Percentiles rank a stretch among this genome's conserved stretches.
Conservation (phyloP, 1,140 invertebrate genomes). For the Spodoptera frugiperda region DNA sequence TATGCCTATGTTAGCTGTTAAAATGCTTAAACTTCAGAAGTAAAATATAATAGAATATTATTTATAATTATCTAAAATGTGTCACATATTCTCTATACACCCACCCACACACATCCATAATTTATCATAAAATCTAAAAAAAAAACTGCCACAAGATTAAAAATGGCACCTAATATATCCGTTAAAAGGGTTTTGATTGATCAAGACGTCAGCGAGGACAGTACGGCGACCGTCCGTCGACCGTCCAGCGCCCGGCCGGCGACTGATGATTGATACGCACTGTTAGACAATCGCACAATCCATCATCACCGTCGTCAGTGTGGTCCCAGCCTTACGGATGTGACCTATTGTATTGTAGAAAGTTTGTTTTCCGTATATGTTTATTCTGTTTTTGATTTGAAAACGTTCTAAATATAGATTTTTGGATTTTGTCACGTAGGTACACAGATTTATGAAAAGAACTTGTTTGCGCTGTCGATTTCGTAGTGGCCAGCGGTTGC, state of each 20-base stretch:
- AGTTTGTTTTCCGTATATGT: slow-evolving; percentile 5
- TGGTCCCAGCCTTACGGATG: slow-evolving; percentile 45
- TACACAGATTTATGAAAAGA: neutral
- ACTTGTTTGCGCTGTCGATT: too few species aligned
- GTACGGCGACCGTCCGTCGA: slow-evolving; percentile 43
- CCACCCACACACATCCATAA: neutral
- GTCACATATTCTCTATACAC: neutral
- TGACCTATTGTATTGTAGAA: slow-evolving; percentile 48
- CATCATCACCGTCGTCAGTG: slow-evolving; percentile 54
- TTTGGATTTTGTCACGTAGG: slow-evolving; percentile 8
- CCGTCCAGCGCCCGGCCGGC: slow-evolving; percentile 51
- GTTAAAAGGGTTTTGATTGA: slow-evolving; percentile 59
- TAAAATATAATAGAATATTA: too few species aligned
- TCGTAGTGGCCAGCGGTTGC: too few species aligned
- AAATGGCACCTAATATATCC: slow-evolving; percentile 40
- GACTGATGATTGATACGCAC: slow-evolving; percentile 53
- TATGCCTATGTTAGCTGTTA: too few species aligned
- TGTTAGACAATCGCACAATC: slow-evolving; percentile 55
- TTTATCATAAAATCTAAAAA: slow-evolving; percentile 7
- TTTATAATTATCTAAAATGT: too few species aligned
- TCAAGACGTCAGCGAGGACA: slow-evolving; percentile 61
- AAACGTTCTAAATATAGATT: neutral
- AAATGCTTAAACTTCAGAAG: too few species aligned
- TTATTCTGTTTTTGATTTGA: neutral
- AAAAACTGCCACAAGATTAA: slow-evolving; percentile 18